These are phyloP conservation scores for Merodon equestris DNA, from an alignment of 2,888 invertebrate species.

Conservation along the genomic window DNA sequence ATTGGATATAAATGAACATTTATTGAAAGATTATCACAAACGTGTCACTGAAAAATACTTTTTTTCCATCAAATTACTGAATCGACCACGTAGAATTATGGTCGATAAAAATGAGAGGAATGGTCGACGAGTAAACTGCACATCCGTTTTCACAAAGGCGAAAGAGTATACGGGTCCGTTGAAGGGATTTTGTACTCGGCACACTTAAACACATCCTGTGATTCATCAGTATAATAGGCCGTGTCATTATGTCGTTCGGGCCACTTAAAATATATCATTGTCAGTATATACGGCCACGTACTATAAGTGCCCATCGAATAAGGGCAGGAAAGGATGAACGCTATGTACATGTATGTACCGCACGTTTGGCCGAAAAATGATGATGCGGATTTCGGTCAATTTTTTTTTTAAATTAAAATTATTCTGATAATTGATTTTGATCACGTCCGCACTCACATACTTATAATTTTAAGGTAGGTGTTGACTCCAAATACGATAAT, in stretches of 20 bases:
- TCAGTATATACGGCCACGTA: too few relatives aligned
- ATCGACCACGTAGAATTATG: slow-evolving; percentile 11
- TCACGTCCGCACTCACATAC: not conserved
- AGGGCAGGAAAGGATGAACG: too few relatives aligned
- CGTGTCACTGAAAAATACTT: slow-evolving; percentile 40
- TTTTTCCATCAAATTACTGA: slow-evolving; percentile 8
- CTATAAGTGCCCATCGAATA: too few relatives aligned
- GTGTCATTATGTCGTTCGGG: not conserved
- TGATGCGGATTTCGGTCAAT: too few relatives aligned
- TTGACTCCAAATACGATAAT: too few relatives aligned
- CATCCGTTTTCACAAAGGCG: slow-evolving; percentile 25
- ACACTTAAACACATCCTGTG: slow-evolving; percentile 31
- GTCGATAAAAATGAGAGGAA: not conserved
- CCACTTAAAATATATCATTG: too few relatives aligned
- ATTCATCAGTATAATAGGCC: too few relatives aligned
- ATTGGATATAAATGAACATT: slow-evolving; percentile 23
- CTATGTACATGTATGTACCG: not conserved
- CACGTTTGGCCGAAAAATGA: too few relatives aligned
- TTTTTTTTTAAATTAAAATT: too few relatives aligned
- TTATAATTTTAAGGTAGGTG: not conserved
- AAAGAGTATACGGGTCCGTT: slow-evolving; percentile 8
- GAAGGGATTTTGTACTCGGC: too few relatives aligned
- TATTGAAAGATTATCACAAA: slow-evolving; percentile 46
- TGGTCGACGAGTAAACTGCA: not conserved
- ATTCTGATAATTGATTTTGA: slow-evolving; percentile 10